A percentile compares a stretch with the other conserved stretches of the same genome.
phyloP scores from a whole-genome alignment of 2,797 vertebrate genomes.

The Furcifer pardalis region DNA sequence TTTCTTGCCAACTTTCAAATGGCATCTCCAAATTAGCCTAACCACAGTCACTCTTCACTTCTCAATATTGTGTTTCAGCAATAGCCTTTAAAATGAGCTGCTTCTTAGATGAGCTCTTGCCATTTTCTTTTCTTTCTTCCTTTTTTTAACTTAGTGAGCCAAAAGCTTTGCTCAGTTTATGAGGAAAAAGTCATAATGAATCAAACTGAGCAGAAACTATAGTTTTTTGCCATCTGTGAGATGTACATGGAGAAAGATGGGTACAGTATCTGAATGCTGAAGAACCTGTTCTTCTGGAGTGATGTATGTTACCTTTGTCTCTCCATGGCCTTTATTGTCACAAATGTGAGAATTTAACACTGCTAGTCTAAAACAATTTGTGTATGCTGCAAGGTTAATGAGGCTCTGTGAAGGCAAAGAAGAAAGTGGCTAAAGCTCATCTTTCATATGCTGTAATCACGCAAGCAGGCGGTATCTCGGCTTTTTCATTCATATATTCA shows the following conservation, averaged over 20 bases:
- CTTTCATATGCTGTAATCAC: neutral
- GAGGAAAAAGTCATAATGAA: conserved; percentile 6
- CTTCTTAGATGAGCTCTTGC: neutral
- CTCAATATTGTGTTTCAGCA: neutral
- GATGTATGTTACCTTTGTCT: neutral
- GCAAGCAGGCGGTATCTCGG: neutral
- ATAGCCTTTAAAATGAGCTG: neutral
- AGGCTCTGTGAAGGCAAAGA: conserved; percentile 1
- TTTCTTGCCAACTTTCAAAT: neutral
- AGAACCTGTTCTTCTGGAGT: neutral
- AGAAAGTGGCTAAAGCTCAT: neutral
- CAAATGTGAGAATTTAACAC: conserved; percentile 3
- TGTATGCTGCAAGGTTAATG: neutral
- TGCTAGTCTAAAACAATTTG: neutral
- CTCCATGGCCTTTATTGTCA: neutral
- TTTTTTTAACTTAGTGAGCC: neutral
- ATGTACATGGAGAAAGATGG: neutral
- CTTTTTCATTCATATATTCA: neutral
- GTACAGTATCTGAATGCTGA: neutral
- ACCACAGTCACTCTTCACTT: conserved; percentile 2
- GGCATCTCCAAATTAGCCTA: neutral
- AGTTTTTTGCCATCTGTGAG: neutral
- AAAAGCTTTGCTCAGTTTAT: neutral
- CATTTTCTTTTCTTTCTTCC: neutral
- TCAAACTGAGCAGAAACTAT: conserved; percentile 19